phyloP scores from a whole-genome alignment of 2,888 invertebrate genomes.

The Boloria euphrosyne region DNA sequence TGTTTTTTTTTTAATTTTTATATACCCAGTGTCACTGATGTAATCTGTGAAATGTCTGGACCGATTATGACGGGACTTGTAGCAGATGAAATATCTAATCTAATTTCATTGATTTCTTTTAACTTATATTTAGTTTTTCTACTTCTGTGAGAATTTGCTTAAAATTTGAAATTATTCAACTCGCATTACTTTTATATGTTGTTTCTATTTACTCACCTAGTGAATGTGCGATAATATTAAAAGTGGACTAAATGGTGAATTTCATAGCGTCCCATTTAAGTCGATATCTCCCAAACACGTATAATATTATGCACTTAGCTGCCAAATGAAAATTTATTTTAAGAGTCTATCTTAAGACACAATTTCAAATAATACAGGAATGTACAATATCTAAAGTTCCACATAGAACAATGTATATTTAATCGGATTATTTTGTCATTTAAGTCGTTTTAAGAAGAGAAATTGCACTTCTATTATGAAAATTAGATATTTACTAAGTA shows the following conservation, averaged over 20 bases:
- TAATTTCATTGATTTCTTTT: too few species aligned
- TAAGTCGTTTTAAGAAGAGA: conserved; percentile 2
- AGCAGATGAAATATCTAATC: too few species aligned
- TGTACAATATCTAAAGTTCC: neutral
- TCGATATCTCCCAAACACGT: conserved; percentile 70
- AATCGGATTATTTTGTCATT: conserved; percentile 1
- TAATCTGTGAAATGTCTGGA: too few species aligned
- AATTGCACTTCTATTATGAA: too few species aligned
- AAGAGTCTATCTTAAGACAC: neutral
- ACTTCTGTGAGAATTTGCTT: neutral
- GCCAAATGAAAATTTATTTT: conserved; percentile 41
- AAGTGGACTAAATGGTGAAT: conserved; percentile 73
- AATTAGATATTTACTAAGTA: too few species aligned
- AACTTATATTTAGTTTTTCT: too few species aligned
- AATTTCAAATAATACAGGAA: neutral
- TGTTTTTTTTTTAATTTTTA: too few species aligned
- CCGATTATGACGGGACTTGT: too few species aligned
- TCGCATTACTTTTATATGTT: conserved; percentile 3
- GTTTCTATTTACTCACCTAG: conserved; percentile 56
- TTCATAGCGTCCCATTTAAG: conserved; percentile 74
- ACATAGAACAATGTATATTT: conserved; percentile 6
- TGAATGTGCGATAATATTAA: conserved; percentile 68
- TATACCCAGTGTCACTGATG: too few species aligned
- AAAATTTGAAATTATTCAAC: neutral
- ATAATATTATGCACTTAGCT: conserved; percentile 72